phyloP scores from a whole-genome alignment of 2,797 vertebrate genomes.

The Syndactyla subalaris region DNA sequence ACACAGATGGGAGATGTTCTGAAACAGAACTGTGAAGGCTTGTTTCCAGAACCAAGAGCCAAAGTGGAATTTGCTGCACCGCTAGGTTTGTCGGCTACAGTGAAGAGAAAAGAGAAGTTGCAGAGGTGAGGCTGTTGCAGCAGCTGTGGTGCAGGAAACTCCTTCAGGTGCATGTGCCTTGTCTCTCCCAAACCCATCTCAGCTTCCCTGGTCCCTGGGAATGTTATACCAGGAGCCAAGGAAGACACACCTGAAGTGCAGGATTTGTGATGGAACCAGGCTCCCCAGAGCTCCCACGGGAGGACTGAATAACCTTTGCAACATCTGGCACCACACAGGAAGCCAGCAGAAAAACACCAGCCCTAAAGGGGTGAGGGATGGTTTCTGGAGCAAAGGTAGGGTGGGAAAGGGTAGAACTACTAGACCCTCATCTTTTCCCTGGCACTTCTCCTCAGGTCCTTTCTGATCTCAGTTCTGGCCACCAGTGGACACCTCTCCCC shows the following conservation, averaged over 20 bases:
- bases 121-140: not conserved
- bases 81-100: not conserved
- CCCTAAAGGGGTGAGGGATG: accelerated
- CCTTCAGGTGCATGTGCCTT: not conserved
- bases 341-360: not conserved
- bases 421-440: not conserved
- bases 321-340: not conserved
- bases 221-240: not conserved
- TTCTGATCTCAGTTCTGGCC: not conserved
- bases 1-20: not conserved
- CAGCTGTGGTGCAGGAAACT: not conserved
- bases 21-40: not conserved
- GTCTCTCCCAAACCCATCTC: not conserved
- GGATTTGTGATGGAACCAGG: not conserved
- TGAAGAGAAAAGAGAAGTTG: not conserved
- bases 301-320: not conserved
- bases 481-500: not conserved
- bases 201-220: not conserved
- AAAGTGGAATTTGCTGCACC: not conserved
- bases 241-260: accelerated
- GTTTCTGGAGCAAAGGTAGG: not conserved
- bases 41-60: not conserved
- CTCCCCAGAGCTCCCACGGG: not conserved
- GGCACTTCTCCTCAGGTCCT: not conserved
- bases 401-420: not conserved